These are phyloP conservation scores for Pseudomyrmex gracilis DNA, from an alignment of 1,140 invertebrate species.

Conservation along the genomic window DNA sequence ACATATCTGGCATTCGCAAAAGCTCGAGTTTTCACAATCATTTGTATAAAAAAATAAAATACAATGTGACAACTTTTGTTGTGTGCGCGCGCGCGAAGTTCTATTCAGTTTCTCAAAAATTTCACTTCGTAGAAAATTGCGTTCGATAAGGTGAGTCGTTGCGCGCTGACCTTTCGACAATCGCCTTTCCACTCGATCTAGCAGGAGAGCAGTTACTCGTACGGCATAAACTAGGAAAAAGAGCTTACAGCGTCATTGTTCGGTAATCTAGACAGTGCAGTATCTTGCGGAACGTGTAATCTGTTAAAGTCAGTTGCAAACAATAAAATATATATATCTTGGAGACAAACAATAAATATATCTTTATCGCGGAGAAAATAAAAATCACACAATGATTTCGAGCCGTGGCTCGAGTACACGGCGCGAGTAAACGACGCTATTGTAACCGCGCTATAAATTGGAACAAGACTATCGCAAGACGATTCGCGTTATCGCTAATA, in stretches of 20 bases:
- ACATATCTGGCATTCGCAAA: too few relatives aligned
- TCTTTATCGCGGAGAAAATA: too few relatives aligned
- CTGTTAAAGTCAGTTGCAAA: too few relatives aligned
- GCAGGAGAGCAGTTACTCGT: conserved; percentile 13
- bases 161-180: conserved; percentile 32
- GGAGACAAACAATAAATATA: too few relatives aligned
- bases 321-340: too few relatives aligned
- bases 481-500: conserved; percentile 24
- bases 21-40: too few relatives aligned
- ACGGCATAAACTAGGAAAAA: conserved; percentile 3
- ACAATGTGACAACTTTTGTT: neutral
- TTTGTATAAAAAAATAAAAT: too few relatives aligned
- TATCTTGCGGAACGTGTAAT: too few relatives aligned
- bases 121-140: conserved; percentile 28
- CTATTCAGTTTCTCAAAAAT: neutral
- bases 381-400: too few relatives aligned
- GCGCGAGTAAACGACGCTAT: too few relatives aligned
- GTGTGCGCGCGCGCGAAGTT: too few relatives aligned
- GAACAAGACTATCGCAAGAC: conserved; percentile 37
- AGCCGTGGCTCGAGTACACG: too few relatives aligned
- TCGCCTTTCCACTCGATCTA: conserved; percentile 53
- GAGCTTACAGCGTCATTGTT: conserved; percentile 28
- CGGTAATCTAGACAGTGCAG: conserved; percentile 7
- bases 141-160: conserved; percentile 14
- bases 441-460: neutral